Percentiles rank a stretch among this genome's conserved stretches.
phyloP scores from a whole-genome alignment of 2,113 vertebrate genomes.

The Sitta europaea region DNA sequence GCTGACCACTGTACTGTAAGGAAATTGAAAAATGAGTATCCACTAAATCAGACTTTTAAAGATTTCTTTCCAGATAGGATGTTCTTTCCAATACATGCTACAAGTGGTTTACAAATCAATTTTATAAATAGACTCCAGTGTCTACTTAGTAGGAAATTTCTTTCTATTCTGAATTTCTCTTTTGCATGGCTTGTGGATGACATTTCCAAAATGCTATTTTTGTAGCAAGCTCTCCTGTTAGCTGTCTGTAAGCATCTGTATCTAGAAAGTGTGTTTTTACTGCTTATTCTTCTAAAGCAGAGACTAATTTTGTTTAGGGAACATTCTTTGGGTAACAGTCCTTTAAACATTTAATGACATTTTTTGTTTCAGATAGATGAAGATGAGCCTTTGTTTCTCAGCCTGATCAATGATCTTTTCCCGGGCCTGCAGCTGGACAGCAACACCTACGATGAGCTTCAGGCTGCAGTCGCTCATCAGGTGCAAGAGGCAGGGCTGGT shows the following conservation, averaged over 20 bases:
- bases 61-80: neutral
- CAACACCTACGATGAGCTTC: conserved; percentile 65
- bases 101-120: neutral
- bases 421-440: conserved; percentile 74
- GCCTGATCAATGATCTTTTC: conserved; percentile 78
- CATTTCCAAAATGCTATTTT: neutral
- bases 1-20: neutral
- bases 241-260: neutral
- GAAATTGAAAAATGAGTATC: neutral
- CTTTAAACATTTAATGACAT: neutral
- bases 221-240: neutral
- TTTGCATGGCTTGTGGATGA: neutral
- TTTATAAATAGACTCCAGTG: neutral
- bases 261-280: neutral
- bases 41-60: neutral
- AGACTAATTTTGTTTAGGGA: neutral
- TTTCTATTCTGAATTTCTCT: neutral
- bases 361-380: conserved; percentile 71
- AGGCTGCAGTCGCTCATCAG: conserved; percentile 71
- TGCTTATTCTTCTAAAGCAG: neutral
- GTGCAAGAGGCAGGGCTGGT: conserved; percentile 70
- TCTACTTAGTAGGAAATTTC: neutral
- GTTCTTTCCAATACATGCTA: neutral
- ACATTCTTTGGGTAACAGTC: neutral
- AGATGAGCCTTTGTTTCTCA: conserved; percentile 80